Conservation (phyloP, 1,140 invertebrate species). For the Himalopsyche phryganea region DNA sequence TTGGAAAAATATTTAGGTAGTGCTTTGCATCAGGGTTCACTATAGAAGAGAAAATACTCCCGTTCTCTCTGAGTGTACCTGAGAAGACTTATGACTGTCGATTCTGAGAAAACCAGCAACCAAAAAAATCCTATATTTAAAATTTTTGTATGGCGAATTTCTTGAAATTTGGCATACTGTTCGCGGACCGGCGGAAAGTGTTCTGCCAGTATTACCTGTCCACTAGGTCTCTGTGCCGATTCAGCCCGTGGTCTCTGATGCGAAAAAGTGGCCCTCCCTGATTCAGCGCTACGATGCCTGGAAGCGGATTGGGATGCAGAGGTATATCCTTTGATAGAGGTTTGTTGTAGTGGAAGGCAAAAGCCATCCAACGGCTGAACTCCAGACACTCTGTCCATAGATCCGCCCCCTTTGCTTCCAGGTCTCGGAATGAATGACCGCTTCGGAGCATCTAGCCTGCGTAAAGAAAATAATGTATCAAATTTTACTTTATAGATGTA, state of each 20-base stretch:
- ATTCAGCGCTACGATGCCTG: slow-evolving; percentile 26
- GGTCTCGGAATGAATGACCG: slow-evolving; percentile 21
- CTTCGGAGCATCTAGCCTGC: slow-evolving; percentile 12
- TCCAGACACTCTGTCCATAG: slow-evolving; percentile 27
- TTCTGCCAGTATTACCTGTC: no score
- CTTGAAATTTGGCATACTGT: no score
- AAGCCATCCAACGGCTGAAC: slow-evolving; percentile 14
- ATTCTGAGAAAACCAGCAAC: no score
- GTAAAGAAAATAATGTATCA: background rate
- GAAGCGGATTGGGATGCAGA: background rate
- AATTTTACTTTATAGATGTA: no score
- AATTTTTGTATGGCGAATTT: no score
- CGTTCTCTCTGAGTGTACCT: no score
- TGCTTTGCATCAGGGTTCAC: no score
- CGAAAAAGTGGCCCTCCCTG: slow-evolving; percentile 4
- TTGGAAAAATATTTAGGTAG: no score
- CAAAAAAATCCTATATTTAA: no score
- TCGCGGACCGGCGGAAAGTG: no score
- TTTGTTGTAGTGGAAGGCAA: background rate
- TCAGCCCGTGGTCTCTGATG: slow-evolving; percentile 4
- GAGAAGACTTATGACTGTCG: no score
- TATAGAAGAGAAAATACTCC: no score
- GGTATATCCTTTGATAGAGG: background rate
- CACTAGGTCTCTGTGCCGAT: slow-evolving; percentile 13
- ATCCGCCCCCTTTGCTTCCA: background rate